These are phyloP conservation scores for Pissodes strobi DNA, from an alignment of 1,140 invertebrate genomes.

Conservation along the genomic window DNA sequence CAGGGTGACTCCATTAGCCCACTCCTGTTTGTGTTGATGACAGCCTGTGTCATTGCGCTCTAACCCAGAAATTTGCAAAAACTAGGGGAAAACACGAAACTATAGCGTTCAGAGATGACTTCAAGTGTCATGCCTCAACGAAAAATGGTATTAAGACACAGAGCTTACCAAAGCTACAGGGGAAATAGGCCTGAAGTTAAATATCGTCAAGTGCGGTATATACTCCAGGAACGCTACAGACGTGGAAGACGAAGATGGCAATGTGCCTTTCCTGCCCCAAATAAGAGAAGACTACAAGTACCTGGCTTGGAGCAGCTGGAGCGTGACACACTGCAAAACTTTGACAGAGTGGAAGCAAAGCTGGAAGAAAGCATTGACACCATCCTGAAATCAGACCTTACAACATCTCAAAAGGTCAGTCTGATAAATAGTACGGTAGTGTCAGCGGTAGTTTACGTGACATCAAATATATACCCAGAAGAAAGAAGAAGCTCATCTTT, in stretches of 20 bases:
- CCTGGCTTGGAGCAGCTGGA: conserved; percentile 36
- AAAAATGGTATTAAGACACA: conserved; percentile 10
- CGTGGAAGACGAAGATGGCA: not conserved
- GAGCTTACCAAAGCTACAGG: conserved; percentile 15
- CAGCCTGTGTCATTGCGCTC: conserved; percentile 36
- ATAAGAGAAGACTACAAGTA: conserved; percentile 40
- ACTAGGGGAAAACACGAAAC: conserved; percentile 34
- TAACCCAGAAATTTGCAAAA: conserved; percentile 21
- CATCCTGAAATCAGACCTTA: conserved; percentile 35
- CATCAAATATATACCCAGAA: conserved; percentile 19
- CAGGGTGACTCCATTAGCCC: conserved; percentile 46
- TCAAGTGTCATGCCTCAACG: conserved; percentile 40
- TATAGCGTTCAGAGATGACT: conserved; percentile 45
- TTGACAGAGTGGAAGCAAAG: conserved; percentile 25
- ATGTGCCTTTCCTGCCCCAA: conserved; percentile 24
- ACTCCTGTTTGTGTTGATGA: conserved; percentile 44
- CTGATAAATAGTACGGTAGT: conserved; percentile 35
- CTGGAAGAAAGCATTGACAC: conserved; percentile 12
- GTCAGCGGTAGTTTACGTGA: conserved; percentile 20
- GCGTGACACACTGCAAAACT: conserved; percentile 23
- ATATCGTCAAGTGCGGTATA: conserved; percentile 35
- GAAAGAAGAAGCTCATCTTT: conserved; percentile 32
- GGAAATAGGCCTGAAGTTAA: conserved; percentile 37
- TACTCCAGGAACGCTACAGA: conserved; percentile 12
- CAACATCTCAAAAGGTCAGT: conserved; percentile 31